These are phyloP conservation scores for Eremobia ochroleuca DNA, from an alignment of 2,888 invertebrate species.

Conservation along the genomic window DNA sequence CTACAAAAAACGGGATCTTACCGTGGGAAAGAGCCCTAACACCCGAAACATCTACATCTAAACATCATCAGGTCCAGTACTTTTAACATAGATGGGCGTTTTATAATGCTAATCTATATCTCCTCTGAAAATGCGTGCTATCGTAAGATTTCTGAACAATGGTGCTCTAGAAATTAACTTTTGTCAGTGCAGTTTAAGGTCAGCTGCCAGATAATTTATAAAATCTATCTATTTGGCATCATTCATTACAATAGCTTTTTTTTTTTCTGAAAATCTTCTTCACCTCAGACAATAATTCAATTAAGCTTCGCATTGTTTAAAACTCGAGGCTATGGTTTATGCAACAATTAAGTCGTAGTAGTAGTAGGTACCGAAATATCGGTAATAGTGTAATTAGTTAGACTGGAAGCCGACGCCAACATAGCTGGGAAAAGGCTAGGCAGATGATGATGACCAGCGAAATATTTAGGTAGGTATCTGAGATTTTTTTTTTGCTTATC, in stretches of 20 bases:
- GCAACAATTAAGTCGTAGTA: not conserved
- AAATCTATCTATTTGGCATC: not conserved
- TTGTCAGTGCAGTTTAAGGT: slow-evolving; percentile 12
- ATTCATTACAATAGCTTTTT: not conserved
- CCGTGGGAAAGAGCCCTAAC: too few species aligned
- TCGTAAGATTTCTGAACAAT: slow-evolving; percentile 20
- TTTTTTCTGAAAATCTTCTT: not conserved
- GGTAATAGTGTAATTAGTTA: not conserved
- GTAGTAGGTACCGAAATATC: not conserved
- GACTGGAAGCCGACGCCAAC: too few species aligned
- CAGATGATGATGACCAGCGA: too few species aligned
- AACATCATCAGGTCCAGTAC: too few species aligned
- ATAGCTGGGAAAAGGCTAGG: too few species aligned
- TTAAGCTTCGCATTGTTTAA: not conserved
- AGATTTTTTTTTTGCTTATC: not conserved
- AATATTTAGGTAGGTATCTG: not conserved
- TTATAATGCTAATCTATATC: not conserved
- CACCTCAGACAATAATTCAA: not conserved
- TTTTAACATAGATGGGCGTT: not conserved
- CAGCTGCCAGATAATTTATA: not conserved
- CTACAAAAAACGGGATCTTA: too few species aligned
- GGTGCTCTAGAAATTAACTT: slow-evolving; percentile 28
- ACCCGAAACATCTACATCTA: too few species aligned
- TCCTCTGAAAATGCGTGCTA: slow-evolving; percentile 26
- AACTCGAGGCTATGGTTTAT: not conserved